Conservation (phyloP, 2,888 invertebrate species). For the Ditula angustiorana region DNA sequence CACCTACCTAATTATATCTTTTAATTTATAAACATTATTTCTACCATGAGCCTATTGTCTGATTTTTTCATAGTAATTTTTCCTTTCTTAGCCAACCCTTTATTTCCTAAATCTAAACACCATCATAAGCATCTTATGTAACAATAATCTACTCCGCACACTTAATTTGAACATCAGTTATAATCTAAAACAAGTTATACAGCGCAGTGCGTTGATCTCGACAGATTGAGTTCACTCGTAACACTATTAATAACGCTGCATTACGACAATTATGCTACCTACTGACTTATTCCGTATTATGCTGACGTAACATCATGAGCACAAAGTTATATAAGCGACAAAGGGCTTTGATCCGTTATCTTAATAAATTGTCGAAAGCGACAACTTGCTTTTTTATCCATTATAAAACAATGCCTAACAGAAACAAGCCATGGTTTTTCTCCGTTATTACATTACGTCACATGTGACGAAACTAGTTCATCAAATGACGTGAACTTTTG, state of each 20-base stretch:
- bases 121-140: slow-evolving; percentile 29
- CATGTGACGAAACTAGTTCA: too few relatives aligned
- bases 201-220: slow-evolving; percentile 19
- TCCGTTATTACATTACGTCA: background rate
- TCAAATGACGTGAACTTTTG: background rate
- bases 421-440: background rate
- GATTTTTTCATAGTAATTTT: too few relatives aligned
- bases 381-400: background rate
- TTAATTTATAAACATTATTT: too few relatives aligned
- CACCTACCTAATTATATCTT: too few relatives aligned
- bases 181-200: slow-evolving; percentile 31
- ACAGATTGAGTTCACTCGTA: slow-evolving; percentile 29
- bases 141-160: slow-evolving; percentile 1
- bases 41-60: too few relatives aligned
- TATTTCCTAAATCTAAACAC: background rate
- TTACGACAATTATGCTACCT: background rate
- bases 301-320: background rate
- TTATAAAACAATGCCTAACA: background rate
- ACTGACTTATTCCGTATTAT: background rate
- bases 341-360: background rate
- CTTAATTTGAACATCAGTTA: slow-evolving; percentile 29
- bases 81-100: background rate
- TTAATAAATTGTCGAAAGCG: background rate
- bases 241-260: slow-evolving; percentile 22
- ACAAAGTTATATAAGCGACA: background rate